Percentiles rank a stretch among this genome's conserved stretches.
These are phyloP conservation scores for Drosophila pullipes DNA, from an alignment of 2,888 invertebrate species.

Conservation along the genomic window DNA sequence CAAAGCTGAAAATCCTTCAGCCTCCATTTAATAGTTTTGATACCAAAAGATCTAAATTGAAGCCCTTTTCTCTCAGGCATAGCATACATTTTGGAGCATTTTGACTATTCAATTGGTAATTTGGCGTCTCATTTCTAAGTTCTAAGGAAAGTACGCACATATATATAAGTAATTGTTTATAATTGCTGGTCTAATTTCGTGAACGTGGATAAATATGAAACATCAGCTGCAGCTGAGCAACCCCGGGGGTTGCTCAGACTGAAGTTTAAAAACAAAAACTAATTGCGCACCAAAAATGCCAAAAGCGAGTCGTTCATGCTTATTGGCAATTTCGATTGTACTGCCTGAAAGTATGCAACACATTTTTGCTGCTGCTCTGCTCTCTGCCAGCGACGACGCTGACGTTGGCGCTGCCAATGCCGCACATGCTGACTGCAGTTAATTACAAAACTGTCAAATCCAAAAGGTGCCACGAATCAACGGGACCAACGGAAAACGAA, in stretches of 20 bases:
- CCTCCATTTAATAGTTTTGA: neutral
- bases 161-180: neutral
- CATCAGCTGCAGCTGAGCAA: slow-evolving; percentile 15
- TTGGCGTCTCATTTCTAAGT: neutral
- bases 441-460: slow-evolving; percentile 86
- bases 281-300: slow-evolving; percentile 68
- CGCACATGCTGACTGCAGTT: slow-evolving; percentile 83
- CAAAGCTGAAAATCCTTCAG: neutral
- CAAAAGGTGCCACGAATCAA: slow-evolving; percentile 83
- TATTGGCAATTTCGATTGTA: slow-evolving; percentile 67
- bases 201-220: slow-evolving; percentile 2
- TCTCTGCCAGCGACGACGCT: slow-evolving; percentile 2
- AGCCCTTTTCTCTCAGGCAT: neutral
- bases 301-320: slow-evolving; percentile 53
- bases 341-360: slow-evolving; percentile 75
- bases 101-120: neutral
- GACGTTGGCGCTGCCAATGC: slow-evolving; percentile 38
- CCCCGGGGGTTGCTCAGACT: neutral
- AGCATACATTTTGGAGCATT: neutral
- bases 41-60: neutral
- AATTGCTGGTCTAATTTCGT: slow-evolving; percentile 6
- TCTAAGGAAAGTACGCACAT: neutral
- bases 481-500: slow-evolving; percentile 61
- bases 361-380: slow-evolving; percentile 44
- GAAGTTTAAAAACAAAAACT: slow-evolving; percentile 55